These are phyloP conservation scores for Dallia pectoralis DNA, from an alignment of 2,797 vertebrate species.

Conservation along the genomic window DNA sequence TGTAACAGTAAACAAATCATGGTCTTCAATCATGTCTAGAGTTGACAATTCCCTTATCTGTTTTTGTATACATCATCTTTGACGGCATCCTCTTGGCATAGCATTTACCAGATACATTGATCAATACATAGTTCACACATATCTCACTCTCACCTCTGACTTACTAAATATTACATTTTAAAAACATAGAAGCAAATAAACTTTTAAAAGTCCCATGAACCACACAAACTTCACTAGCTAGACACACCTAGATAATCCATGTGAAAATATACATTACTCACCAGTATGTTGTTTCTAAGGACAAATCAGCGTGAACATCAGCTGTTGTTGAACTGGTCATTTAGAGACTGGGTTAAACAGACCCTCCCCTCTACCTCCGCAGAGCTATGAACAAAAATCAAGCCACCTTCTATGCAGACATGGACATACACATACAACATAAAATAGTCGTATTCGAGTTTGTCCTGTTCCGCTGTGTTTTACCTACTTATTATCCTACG, in stretches of 20 bases:
- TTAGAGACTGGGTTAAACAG: background rate
- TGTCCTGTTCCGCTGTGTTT: background rate
- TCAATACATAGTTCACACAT: background rate
- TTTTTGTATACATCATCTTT: background rate
- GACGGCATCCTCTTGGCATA: background rate
- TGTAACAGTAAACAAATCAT: background rate
- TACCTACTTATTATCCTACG: background rate
- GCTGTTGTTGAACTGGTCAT: background rate
- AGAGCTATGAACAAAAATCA: conserved; percentile 14
- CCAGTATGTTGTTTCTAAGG: background rate
- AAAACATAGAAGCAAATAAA: background rate
- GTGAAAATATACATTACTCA: background rate
- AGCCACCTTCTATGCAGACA: background rate
- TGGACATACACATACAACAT: background rate
- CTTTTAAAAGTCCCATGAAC: background rate
- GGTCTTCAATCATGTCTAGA: background rate
- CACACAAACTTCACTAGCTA: background rate
- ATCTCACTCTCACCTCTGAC: background rate
- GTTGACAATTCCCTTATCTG: background rate
- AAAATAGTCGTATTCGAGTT: too few species aligned
- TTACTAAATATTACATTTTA: background rate
- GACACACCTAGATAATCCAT: background rate
- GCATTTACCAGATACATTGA: background rate
- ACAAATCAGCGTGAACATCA: background rate
- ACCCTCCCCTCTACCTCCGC: background rate